A percentile compares a stretch with the other conserved stretches of the same genome.
These are phyloP conservation scores for Macroteleia sp. DNA, from an alignment of 2,888 invertebrate genomes.

Conservation along the genomic window DNA sequence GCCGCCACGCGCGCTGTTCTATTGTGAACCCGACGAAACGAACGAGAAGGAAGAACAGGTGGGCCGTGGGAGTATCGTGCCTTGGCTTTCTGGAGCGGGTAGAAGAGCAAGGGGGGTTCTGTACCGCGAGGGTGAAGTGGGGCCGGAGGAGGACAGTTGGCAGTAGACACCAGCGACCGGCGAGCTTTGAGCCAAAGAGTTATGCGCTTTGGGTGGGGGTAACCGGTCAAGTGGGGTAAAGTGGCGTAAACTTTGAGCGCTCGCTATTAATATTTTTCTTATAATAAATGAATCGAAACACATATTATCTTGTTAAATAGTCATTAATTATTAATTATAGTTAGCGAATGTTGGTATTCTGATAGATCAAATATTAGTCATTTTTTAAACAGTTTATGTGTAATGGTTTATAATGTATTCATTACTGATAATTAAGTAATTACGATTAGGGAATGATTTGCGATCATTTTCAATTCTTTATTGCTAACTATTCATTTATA, in stretches of 20 bases:
- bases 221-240: constrained; percentile 20
- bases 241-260: not conserved
- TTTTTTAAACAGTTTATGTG: too few relatives aligned
- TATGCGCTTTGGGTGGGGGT: constrained; percentile 3
- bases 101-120: constrained; percentile 30
- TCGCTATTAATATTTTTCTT: constrained; percentile 17
- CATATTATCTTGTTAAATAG: too few relatives aligned
- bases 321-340: too few relatives aligned
- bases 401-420: too few relatives aligned
- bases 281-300: not conserved
- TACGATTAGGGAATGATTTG: too few relatives aligned
- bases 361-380: too few relatives aligned
- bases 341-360: too few relatives aligned
- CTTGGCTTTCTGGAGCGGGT: constrained; percentile 46
- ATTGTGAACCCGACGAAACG: constrained; percentile 67
- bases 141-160: constrained; percentile 20
- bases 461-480: too few relatives aligned
- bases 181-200: constrained; percentile 24
- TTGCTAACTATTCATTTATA: too few relatives aligned
- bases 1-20: constrained; percentile 58
- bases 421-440: too few relatives aligned
- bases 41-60: constrained; percentile 74
- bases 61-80: constrained; percentile 74
- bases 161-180: constrained; percentile 21
- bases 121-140: constrained; percentile 10